Conservation (phyloP, 2,797 vertebrate genomes). For the Falco biarmicus region DNA sequence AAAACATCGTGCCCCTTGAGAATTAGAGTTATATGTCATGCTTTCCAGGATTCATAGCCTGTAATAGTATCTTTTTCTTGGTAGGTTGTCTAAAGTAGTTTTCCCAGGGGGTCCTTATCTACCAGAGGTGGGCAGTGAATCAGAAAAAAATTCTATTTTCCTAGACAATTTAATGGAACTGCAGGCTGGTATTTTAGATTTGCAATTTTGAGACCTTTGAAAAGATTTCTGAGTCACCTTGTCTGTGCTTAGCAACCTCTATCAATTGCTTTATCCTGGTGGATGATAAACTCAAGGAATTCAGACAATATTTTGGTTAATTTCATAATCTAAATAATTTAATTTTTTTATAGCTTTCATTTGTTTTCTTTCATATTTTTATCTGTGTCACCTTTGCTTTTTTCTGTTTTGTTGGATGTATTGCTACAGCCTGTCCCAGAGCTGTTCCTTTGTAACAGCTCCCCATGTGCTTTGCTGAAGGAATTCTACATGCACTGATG, state of each 20-base stretch:
- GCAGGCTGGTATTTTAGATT: not conserved
- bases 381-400: not conserved
- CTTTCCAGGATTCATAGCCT: not conserved
- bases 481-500: not conserved
- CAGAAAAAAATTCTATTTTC: slow-evolving; percentile 16
- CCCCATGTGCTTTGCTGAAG: not conserved
- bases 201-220: not conserved
- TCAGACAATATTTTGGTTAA: not conserved
- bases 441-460: not conserved
- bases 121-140: not conserved
- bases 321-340: not conserved
- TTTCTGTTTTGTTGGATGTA: not conserved
- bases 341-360: not conserved
- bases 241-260: not conserved
- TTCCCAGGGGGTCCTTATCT: not conserved
- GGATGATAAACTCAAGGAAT: not conserved
- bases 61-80: not conserved
- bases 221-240: slow-evolving; percentile 25
- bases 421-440: not conserved
- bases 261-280: not conserved
- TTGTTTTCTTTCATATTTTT: not conserved
- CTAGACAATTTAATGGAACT: not conserved
- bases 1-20: not conserved
- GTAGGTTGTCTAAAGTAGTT: slow-evolving; percentile 12
- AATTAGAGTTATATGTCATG: not conserved